Evolutionary conservation across 64 coral and sea anemone genomes (phyloP), one percentile per base, ranked within the genome.

Genomic region (Pocillopora verrucosa): DNA sequence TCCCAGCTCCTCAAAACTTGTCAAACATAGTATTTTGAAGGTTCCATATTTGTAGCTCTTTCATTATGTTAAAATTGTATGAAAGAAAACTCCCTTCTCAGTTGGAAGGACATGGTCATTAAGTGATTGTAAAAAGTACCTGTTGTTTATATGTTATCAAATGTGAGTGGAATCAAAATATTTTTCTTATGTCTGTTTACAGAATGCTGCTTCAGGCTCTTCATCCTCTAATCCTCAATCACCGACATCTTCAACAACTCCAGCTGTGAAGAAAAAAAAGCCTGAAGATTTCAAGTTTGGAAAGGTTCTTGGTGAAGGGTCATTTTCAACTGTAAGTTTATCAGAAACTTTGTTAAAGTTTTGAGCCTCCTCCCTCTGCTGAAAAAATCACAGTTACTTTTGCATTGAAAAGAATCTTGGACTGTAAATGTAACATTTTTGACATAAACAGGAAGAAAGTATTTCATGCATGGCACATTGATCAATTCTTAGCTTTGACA

Each of bases 281-380:
- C 93, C 91, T 60, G 82, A 95, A 75, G 97, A 99, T 89, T 99
- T 99, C 72, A 95, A 36, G 60, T 99, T 99, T 95, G 94, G 97
- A 58, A 99, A 99, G 37, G 90, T 95, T 67, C 88, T 99, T 61
- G 97, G 97, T 45, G 97, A 99, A 88, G 97, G 97, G 11, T 95
- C 97, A 63, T 99, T 95, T 79, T 99, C 97, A 70, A 99, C 97
- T 80, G 97, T 99, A 73, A 95, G 97, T 93, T 34, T 51, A 51
- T 51, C 41, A 51, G 7, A 51, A 51, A 51, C 41, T 51, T 51
- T 51, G 41, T 51, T 0, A 51, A 51, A 51, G 41, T 51, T 51
- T 51, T 51, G 41, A 51, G 41, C 41, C 7, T 51, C 41, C 7
- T 51, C 41, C 41, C 41, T 51, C 41, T 51, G 41, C 41, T 51